Evolutionary conservation across 2,888 invertebrate species (phyloP).

Genomic region (Chaetogeoica ovagalla): DNA sequence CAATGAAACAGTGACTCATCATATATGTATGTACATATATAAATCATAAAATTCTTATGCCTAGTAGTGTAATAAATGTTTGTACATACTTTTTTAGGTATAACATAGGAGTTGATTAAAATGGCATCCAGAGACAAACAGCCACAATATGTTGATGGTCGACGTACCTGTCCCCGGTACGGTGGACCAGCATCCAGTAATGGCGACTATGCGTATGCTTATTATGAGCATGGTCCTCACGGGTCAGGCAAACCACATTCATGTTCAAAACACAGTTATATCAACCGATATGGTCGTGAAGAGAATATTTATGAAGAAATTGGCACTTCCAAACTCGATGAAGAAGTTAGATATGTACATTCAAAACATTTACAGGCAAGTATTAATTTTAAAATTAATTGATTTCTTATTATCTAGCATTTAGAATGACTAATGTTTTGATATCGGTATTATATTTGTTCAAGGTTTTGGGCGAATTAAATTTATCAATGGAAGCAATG

Average conservation of each 20-base stretch:
- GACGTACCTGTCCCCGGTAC: slow-evolving; percentile 45
- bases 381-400: not conserved
- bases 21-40: not conserved
- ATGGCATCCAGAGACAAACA: slow-evolving; percentile 51
- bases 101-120: slow-evolving; percentile 35
- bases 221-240: slow-evolving; percentile 72
- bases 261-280: slow-evolving; percentile 68
- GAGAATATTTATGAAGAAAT: slow-evolving; percentile 84
- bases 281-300: slow-evolving; percentile 79
- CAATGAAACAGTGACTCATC: not conserved
- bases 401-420: not conserved
- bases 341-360: slow-evolving; percentile 82
- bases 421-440: not conserved
- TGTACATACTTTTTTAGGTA: not conserved
- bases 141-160: slow-evolving; percentile 49
- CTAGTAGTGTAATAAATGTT: not conserved
- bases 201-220: slow-evolving; percentile 79
- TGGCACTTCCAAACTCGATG: slow-evolving; percentile 75
- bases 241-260: slow-evolving; percentile 51
- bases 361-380: slow-evolving; percentile 68
- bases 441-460: not conserved
- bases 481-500: slow-evolving; percentile 87
- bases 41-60: not conserved
- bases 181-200: slow-evolving; percentile 56
- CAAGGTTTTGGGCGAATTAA: slow-evolving; percentile 77